A percentile compares a stretch with the other conserved stretches of the same genome.
Conservation (phyloP, 2,888 invertebrate genomes). For the Lottia gigantea region DNA sequence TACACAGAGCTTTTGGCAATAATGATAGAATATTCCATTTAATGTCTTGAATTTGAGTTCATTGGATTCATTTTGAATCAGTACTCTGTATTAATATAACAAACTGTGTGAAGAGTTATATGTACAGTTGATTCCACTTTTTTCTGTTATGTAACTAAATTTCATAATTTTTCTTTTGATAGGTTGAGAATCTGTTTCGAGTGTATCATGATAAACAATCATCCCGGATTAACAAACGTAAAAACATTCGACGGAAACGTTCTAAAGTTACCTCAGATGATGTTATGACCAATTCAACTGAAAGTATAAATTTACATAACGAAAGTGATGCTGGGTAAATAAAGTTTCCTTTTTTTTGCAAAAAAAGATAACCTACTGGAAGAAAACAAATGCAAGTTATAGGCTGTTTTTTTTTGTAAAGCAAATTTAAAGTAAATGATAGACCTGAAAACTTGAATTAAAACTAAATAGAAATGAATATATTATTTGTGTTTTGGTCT, state of each 20-base stretch:
- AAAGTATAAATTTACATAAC: not conserved
- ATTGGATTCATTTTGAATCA: too few species aligned
- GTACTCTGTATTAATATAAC: too few species aligned
- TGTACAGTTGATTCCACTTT: too few species aligned
- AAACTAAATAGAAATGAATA: not conserved
- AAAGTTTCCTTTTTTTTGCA: not conserved
- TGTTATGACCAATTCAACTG: not conserved
- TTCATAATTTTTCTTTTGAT: constrained; percentile 13
- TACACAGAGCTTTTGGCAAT: not conserved
- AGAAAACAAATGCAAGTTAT: too few species aligned
- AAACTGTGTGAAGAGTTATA: too few species aligned
- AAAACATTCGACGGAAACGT: constrained; percentile 7
- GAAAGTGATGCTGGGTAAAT: not conserved
- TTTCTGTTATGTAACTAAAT: too few species aligned
- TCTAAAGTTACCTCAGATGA: not conserved
- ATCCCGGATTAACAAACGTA: constrained; percentile 44
- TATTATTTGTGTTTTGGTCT: not conserved
- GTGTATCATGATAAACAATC: constrained; percentile 64
- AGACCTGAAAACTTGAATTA: too few species aligned
- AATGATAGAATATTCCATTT: not conserved
- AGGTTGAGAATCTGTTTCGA: constrained; percentile 68
- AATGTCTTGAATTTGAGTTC: too few species aligned
- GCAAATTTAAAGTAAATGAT: too few species aligned
- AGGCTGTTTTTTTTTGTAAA: too few species aligned
- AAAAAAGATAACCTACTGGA: too few species aligned